Conservation (phyloP, 2,888 invertebrate species). For the Artemia sp. region DNA sequence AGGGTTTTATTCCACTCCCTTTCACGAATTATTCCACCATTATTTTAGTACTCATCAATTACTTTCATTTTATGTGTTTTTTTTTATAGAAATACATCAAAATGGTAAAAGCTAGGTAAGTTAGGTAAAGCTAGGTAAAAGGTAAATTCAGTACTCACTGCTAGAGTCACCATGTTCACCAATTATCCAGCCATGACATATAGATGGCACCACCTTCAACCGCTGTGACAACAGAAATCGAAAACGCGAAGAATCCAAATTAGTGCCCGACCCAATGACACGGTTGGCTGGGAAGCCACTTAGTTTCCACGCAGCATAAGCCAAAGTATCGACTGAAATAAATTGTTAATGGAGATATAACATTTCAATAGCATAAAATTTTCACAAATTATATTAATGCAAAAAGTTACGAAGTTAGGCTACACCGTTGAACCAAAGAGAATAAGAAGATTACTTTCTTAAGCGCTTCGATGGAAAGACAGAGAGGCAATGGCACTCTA, state of each 20-base stretch:
- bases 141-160: slow-evolving; percentile 27
- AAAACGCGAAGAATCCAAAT: slow-evolving; percentile 35
- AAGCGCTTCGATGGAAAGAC: no score
- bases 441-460: slow-evolving; percentile 13
- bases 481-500: no score
- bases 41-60: no score
- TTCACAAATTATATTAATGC: no score
- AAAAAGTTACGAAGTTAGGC: slow-evolving; percentile 4
- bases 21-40: no score
- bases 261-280: slow-evolving; percentile 36
- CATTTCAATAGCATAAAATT: not conserved
- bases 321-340: slow-evolving; percentile 34
- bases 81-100: no score
- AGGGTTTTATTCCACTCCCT: no score
- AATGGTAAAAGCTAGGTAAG: no score
- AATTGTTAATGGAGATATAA: not conserved
- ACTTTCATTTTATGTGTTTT: no score
- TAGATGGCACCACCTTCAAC: slow-evolving; percentile 32
- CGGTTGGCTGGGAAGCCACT: slow-evolving; percentile 34
- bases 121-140: no score
- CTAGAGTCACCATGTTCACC: slow-evolving; percentile 37
- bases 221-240: slow-evolving; percentile 34
- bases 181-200: slow-evolving; percentile 36
- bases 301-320: slow-evolving; percentile 37
- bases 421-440: not conserved